Evolutionary conservation across 2,113 vertebrate genomes (phyloP), one percentile per base, ranked within the genome.

Genomic region (Syngnathus scovelli): DNA sequence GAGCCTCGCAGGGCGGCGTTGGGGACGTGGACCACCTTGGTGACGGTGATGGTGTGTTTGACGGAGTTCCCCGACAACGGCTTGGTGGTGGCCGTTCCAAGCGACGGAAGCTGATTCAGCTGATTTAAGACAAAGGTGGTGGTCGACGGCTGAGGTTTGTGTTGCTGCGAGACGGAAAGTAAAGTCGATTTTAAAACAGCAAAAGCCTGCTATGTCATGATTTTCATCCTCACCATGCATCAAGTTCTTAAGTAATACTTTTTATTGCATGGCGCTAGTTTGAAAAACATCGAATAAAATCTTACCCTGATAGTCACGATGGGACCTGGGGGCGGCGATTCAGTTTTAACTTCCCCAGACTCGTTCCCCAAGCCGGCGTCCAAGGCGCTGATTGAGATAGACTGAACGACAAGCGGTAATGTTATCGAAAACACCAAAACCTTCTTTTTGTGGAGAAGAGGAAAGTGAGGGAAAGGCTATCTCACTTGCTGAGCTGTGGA

Each of bases 51-150:
- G 56, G 95, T 98, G 67, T 96, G 96, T 69, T 96, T 92, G 7
- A 92, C 92, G 0, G 94, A 93, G 46, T 94, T 94, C 43, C 92
- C 91, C 4, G 89, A 90, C 1, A 94, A 93, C 1, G 94, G 94
- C 85, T 98, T 99, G 80, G 95, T 94, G 89, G 93, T 94, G 63
- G 94, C 91, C 64, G 93, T 91, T 74, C 95, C 97, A 61, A 98
- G 88, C 3, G 95, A 94, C 5, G 96, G 96, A 85, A 99, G 92
- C 85, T 98, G 97, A 91, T 98, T 98, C 77, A 99, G 94, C 82
- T 99, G 97, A 90, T 99, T 99, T 88, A 99, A 91, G 88, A 99
- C 96, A 89, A 99, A 99, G 0, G 96, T 98, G 73, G 97, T 98
- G 77, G 97, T 97, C 67, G 97, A 98, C 69, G 95, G 96, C 85